Conservation (phyloP, 2,797 vertebrate genomes). For the Enteromius trimaculatus region DNA sequence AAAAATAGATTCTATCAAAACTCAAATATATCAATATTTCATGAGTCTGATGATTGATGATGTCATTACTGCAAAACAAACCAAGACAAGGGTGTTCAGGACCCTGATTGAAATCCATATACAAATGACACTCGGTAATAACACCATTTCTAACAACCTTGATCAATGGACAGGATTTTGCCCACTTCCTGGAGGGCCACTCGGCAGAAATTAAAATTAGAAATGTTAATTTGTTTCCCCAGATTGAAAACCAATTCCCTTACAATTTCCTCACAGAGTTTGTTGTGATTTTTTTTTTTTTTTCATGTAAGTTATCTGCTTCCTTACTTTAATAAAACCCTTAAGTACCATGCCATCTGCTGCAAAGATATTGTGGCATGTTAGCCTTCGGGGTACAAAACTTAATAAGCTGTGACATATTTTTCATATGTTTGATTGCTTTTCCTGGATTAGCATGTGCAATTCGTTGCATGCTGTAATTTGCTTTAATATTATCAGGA, state of each 20-base stretch:
- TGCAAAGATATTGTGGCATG: background rate
- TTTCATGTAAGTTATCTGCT: background rate
- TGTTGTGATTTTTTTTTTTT: background rate
- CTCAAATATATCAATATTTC: background rate
- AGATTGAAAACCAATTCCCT: slow-evolving; percentile 17
- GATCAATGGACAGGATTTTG: background rate
- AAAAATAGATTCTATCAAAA: background rate
- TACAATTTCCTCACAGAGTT: background rate
- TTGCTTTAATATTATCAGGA: slow-evolving; percentile 12
- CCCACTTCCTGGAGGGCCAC: background rate
- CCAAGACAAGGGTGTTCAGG: background rate
- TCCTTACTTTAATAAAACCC: slow-evolving; percentile 34
- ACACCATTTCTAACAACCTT: background rate
- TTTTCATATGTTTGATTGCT: slow-evolving; percentile 34
- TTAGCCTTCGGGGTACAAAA: slow-evolving; percentile 36
- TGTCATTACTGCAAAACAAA: background rate
- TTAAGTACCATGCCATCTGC: slow-evolving; percentile 28
- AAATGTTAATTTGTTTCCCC: slow-evolving; percentile 19
- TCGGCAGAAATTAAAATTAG: background rate
- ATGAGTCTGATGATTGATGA: too few species aligned
- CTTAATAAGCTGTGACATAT: slow-evolving; percentile 39
- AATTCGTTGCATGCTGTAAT: background rate
- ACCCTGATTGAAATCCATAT: background rate
- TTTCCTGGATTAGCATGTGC: slow-evolving; percentile 19
- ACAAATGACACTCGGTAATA: background rate